Evolutionary conservation across 2,888 invertebrate species (phyloP), one percentile per base, ranked within the genome.

Genomic region (Apoda limacodes): DNA sequence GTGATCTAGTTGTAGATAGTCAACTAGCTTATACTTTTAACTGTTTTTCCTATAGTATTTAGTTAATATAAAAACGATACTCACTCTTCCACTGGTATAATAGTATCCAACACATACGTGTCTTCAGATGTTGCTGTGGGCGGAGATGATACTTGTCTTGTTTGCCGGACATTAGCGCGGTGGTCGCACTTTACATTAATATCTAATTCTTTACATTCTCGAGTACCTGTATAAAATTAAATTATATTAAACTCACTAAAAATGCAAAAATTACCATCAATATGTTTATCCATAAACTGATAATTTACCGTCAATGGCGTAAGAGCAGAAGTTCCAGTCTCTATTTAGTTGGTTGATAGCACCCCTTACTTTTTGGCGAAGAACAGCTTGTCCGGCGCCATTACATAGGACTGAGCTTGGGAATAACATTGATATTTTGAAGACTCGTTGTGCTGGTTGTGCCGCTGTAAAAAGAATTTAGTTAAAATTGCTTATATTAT

Each of bases 261-360:
- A 10, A 1, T 20, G 21, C 2, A 13, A 25, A 2, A 15, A 21
- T 20, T n/a, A n/a, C n/a, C n/a, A n/a, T 9, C 9, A 19, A 4
- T 15, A 4, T 26, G 3, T n/a, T n/a, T 23, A 33, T 22, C 13
- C 30, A 17, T 14, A 22, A 22, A 27, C n/a, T 11, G n/a, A 13
- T 27, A 28, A 23, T 42, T 48, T 63, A 86, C 95, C 93, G 74
- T 94, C 92, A 25, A 88, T 84, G 37, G 92, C 88, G 61, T 93
- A 92, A 0, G 95, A 93, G 63, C 97, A 97, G 89, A 97, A 93
- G 83, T 94, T 93, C 97, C 97, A 98, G 55, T 96, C 94, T 49
- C 93, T 86, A 65, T 98, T 96, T 30, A 97, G 83, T 27, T 93
- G 88, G 52, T 95, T 93, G 30, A 98, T 90, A 5, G 95, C 93